Conservation (phyloP, 2,113 vertebrate genomes). For the Hydropotes inermis region DNA sequence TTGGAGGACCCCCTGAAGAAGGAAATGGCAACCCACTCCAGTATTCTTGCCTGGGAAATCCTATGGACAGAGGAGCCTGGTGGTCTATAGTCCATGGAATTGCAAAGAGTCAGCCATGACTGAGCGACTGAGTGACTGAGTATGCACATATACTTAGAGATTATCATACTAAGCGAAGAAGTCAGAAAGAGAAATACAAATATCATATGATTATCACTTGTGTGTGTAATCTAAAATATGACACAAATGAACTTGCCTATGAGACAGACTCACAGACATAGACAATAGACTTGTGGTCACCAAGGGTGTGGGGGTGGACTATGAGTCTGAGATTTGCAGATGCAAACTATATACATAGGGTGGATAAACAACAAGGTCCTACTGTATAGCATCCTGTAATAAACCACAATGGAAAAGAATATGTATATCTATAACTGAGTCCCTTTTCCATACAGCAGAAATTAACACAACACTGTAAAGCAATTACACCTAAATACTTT, state of each 20-base stretch:
- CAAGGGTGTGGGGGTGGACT: not conserved
- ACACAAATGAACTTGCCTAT: not conserved
- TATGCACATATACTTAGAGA: not conserved
- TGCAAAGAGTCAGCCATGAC: not conserved
- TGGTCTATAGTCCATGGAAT: not conserved
- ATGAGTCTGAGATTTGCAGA: not conserved
- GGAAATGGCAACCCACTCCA: not conserved
- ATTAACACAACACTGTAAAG: not conserved
- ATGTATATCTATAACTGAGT: not conserved
- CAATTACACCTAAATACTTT: not conserved
- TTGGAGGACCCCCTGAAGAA: not conserved
- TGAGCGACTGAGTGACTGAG: not conserved
- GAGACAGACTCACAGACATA: not conserved
- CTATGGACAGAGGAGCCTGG: not conserved
- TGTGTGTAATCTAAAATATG: not conserved
- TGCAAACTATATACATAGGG: not conserved
- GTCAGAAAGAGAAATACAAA: not conserved
- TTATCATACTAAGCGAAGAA: not conserved
- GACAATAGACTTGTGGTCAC: not conserved
- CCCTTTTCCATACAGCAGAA: not conserved
- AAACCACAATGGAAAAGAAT: not conserved
- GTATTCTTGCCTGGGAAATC: not conserved
- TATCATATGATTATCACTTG: not conserved
- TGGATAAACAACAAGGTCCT: not conserved
- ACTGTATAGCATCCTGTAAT: not conserved